A percentile compares a stretch with the other conserved stretches of the same genome.
Conservation (phyloP, 2,888 invertebrate species). For the Melikaiella ostensackeni region DNA sequence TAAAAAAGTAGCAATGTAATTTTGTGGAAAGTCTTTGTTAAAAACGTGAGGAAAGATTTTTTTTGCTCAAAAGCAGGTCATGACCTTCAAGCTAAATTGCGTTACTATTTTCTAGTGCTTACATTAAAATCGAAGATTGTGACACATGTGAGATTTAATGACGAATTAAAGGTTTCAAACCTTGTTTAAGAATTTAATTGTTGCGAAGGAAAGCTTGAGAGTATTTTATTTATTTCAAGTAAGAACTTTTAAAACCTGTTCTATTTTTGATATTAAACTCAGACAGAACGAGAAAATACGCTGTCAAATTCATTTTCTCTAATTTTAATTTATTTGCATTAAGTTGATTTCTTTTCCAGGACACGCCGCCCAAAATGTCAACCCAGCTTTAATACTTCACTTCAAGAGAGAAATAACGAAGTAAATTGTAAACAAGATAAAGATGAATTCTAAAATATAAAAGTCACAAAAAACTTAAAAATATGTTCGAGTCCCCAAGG, state of each 20-base stretch:
- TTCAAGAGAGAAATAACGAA: not conserved
- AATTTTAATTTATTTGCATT: not conserved
- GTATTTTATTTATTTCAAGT: too few species aligned
- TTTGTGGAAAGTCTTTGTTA: not conserved
- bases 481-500: conserved; percentile 82
- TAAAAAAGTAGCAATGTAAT: not conserved
- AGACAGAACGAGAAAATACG: not conserved
- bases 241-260: too few species aligned
- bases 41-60: not conserved
- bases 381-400: not conserved
- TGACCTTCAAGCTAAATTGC: conserved; percentile 35
- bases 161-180: not conserved
- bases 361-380: not conserved
- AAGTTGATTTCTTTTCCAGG: conserved; percentile 1
- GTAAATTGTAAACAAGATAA: conserved; percentile 1
- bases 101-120: conserved; percentile 3
- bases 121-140: not conserved
- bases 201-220: too few species aligned
- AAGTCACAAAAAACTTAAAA: conserved; percentile 38
- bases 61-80: conserved; percentile 18
- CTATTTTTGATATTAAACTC: not conserved
- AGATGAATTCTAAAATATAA: conserved; percentile 6
- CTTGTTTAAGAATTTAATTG: too few species aligned
- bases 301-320: not conserved
- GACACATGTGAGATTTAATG: not conserved